phyloP scores from a whole-genome alignment of 2,888 invertebrate genomes.

The Drosophila helvetica region DNA sequence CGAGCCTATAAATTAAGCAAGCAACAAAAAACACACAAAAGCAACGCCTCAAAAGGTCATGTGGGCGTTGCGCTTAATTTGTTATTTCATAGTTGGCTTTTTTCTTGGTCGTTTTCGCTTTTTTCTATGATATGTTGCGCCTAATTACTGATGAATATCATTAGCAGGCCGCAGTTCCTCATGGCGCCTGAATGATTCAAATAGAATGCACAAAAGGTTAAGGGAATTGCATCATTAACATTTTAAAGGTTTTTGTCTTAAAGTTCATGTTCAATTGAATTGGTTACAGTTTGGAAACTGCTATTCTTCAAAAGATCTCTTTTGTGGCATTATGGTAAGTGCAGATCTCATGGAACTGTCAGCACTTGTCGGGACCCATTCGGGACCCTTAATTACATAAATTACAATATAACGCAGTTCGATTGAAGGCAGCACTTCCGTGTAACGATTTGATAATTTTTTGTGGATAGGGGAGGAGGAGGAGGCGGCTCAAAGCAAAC shows the following conservation, averaged over 20 bases:
- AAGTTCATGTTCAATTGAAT: background rate
- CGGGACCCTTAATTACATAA: conserved; percentile 40
- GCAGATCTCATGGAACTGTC: conserved; percentile 36
- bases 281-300: conserved; percentile 10
- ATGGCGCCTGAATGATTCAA: conserved; percentile 56
- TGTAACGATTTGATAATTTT: conserved; percentile 52
- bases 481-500: conserved; percentile 14
- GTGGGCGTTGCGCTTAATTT: conserved; percentile 48
- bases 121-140: conserved; percentile 46
- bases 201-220: conserved; percentile 10
- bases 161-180: conserved; percentile 55
- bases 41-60: conserved; percentile 57
- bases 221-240: background rate
- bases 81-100: conserved; percentile 21
- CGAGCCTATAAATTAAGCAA: conserved; percentile 47
- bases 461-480: conserved; percentile 4
- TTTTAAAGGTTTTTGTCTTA: background rate
- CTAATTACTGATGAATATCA: conserved; percentile 49
- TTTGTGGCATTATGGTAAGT: background rate
- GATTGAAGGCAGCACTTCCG: conserved; percentile 49
- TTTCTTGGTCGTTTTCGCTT: background rate
- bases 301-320: conserved; percentile 3
- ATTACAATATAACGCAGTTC: conserved; percentile 5
- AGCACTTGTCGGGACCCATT: conserved; percentile 13
- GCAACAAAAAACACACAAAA: conserved; percentile 11